These are phyloP conservation scores for Colossoma macropomum DNA, from an alignment of 2,113 vertebrate genomes.

Conservation along the genomic window DNA sequence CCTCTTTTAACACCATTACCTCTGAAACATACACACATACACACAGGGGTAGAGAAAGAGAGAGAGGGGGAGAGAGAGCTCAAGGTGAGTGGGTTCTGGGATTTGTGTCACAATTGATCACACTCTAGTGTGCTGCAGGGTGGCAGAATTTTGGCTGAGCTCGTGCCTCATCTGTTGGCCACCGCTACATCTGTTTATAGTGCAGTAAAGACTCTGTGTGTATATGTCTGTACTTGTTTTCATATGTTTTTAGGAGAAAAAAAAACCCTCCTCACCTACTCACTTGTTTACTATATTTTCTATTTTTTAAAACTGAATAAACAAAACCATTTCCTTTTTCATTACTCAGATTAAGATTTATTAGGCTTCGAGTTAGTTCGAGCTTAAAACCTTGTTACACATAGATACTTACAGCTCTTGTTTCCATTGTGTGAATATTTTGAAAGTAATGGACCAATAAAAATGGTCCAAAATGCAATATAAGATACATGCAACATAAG, in stretches of 20 bases:
- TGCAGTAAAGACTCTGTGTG: not conserved
- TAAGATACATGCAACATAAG: too few species aligned
- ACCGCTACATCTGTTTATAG: slow-evolving; percentile 1
- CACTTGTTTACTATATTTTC: too few species aligned
- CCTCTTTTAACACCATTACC: not conserved
- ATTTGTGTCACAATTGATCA: slow-evolving; percentile 25
- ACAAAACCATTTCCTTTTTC: too few species aligned
- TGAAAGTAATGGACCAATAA: too few species aligned
- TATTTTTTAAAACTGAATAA: too few species aligned
- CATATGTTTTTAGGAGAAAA: not conserved
- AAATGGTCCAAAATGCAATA: too few species aligned
- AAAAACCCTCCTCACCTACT: too few species aligned
- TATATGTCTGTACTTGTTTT: not conserved
- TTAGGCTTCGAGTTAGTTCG: too few species aligned
- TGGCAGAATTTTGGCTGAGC: slow-evolving; percentile 15
- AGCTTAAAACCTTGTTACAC: too few species aligned
- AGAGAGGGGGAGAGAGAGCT: not conserved
- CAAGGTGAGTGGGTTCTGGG: slow-evolving; percentile 1
- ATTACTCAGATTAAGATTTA: too few species aligned
- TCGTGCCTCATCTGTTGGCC: slow-evolving; percentile 6
- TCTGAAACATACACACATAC: slow-evolving; percentile 3
- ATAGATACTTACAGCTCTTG: too few species aligned
- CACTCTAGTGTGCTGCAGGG: not conserved
- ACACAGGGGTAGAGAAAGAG: not conserved
- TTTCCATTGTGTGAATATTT: too few species aligned